Evolutionary conservation across 1,140 invertebrate species (phyloP).

Genomic region (Tetragonula clypearis): DNA sequence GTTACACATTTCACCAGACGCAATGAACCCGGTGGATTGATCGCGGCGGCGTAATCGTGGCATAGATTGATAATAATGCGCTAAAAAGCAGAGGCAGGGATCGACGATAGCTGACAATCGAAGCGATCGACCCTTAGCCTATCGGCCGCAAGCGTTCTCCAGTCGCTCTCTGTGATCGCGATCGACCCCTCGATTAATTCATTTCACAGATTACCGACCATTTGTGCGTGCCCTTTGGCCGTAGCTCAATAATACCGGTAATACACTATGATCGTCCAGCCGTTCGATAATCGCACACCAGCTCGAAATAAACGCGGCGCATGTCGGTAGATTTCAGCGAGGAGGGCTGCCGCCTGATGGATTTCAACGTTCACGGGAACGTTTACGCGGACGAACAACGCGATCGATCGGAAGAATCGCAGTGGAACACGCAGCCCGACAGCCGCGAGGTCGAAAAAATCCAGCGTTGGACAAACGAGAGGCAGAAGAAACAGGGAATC

Average conservation of each 20-base stretch:
- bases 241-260: constrained; percentile 31
- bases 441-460: neutral
- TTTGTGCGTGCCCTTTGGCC: neutral
- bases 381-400: neutral
- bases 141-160: neutral
- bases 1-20: neutral
- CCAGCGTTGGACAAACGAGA: neutral
- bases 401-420: constrained; percentile 6
- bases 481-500: neutral
- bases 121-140: neutral
- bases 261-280: constrained; percentile 39
- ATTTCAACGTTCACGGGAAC: neutral
- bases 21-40: neutral
- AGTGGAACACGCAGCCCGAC: too few relatives aligned
- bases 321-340: constrained; percentile 25
- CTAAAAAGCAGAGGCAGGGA: neutral
- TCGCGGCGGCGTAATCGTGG: neutral
- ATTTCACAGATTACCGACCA: constrained; percentile 7
- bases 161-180: neutral
- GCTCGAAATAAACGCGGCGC: constrained; percentile 32
- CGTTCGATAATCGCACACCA: constrained; percentile 40
- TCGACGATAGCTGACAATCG: neutral
- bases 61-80: constrained; percentile 8
- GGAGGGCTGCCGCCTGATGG: constrained; percentile 12
- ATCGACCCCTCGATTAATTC: constrained; percentile 19